Conservation (phyloP, 2,113 vertebrate species). For the Brachyhypopomus gauderio region DNA sequence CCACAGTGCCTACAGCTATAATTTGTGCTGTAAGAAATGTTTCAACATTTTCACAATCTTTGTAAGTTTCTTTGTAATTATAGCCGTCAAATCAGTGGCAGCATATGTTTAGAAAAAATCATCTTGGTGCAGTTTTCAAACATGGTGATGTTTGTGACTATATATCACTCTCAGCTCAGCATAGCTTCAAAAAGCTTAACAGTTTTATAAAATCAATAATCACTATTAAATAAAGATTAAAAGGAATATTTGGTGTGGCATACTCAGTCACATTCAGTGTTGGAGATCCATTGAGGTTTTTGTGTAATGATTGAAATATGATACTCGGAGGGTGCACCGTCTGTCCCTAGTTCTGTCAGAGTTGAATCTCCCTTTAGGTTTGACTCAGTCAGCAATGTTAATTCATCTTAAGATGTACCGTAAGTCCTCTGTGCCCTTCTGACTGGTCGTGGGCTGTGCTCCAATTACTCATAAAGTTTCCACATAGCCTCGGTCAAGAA, state of each 20-base stretch:
- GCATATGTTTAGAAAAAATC: background rate
- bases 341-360: conserved; percentile 38
- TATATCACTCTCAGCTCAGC: background rate
- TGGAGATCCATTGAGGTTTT: background rate
- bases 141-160: background rate
- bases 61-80: conserved; percentile 16
- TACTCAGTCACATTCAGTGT: background rate
- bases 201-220: background rate
- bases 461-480: conserved; percentile 59
- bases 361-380: conserved; percentile 42
- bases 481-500: conserved; percentile 53
- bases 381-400: conserved; percentile 47
- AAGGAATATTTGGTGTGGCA: background rate
- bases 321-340: conserved; percentile 19
- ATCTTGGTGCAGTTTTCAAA: background rate
- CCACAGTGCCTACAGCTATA: background rate
- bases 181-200: background rate
- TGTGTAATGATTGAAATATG: conserved; percentile 7
- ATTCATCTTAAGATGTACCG: conserved; percentile 55
- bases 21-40: background rate
- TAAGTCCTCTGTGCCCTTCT: conserved; percentile 51
- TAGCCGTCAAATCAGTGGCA: conserved; percentile 1
- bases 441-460: conserved; percentile 43
- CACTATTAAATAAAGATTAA: background rate
- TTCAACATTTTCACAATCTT: conserved; percentile 3